These are phyloP conservation scores for Corythucha ciliata DNA, from an alignment of 2,888 invertebrate species.

Conservation along the genomic window DNA sequence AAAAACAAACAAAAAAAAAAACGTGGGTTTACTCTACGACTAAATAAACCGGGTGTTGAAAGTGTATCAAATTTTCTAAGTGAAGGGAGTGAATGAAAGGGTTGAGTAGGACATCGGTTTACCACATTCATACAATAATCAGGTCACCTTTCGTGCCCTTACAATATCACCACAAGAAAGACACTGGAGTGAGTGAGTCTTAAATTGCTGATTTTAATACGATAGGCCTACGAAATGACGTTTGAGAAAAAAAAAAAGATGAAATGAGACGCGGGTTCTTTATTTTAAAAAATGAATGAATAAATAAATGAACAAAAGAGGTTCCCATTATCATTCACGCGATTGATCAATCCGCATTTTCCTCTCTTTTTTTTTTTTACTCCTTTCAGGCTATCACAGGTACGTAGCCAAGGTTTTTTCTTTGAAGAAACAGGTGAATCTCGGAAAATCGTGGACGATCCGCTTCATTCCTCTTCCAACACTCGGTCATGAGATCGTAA, in stretches of 20 bases:
- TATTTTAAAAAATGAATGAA: not conserved
- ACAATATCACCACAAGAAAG: constrained; percentile 35
- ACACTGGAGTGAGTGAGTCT: constrained; percentile 36
- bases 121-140: constrained; percentile 29
- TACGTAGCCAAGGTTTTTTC: constrained; percentile 58
- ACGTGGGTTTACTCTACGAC: not conserved
- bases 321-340: no score
- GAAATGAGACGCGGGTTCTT: constrained; percentile 11
- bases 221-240: constrained; percentile 32
- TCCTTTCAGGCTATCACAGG: constrained; percentile 42
- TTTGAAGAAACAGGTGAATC: constrained; percentile 71
- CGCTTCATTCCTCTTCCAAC: constrained; percentile 73
- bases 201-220: constrained; percentile 29
- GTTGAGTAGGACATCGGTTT: constrained; percentile 18
- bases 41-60: not conserved
- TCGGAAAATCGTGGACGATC: constrained; percentile 80
- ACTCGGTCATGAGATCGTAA: constrained; percentile 84
- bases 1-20: not conserved
- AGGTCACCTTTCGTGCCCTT: constrained; percentile 10
- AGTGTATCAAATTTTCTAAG: not conserved
- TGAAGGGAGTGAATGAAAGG: not conserved
- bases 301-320: no score
- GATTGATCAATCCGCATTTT: not conserved
- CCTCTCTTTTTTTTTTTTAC: not conserved
- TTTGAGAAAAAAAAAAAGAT: constrained; percentile 19